These are phyloP conservation scores for Microplitis deprimator DNA, from an alignment of 2,888 invertebrate genomes.

Conservation along the genomic window DNA sequence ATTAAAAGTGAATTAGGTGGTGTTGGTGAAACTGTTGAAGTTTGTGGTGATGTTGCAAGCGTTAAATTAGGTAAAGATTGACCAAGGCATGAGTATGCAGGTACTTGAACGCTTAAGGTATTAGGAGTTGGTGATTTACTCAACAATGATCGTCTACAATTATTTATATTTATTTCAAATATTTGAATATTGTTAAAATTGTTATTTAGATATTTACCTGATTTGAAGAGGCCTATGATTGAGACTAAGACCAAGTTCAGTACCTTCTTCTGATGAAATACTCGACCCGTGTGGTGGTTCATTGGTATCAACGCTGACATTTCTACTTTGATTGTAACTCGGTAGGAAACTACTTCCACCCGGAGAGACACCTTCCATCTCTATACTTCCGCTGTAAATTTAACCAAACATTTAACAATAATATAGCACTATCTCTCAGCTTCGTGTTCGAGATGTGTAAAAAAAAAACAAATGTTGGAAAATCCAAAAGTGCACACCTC, in stretches of 20 bases:
- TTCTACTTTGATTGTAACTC: conserved; percentile 67
- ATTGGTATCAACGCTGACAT: conserved; percentile 71
- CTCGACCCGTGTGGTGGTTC: conserved; percentile 70
- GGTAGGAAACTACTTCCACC: conserved; percentile 67
- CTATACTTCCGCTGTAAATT: conserved; percentile 65
- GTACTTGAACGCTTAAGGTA: conserved; percentile 83
- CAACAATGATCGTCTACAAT: conserved; percentile 66
- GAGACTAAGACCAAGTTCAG: conserved; percentile 61
- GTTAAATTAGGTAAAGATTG: conserved; percentile 87
- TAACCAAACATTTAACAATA: background rate
- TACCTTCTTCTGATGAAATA: conserved; percentile 70
- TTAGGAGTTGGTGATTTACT: conserved; percentile 77
- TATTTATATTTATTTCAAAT: conserved; percentile 21
- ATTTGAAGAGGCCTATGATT: conserved; percentile 66
- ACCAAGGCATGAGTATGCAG: conserved; percentile 77
- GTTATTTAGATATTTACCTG: conserved; percentile 51
- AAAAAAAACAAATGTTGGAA: background rate
- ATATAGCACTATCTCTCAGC: too few species aligned
- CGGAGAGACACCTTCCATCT: conserved; percentile 70
- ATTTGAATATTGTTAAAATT: background rate
- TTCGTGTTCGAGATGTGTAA: too few species aligned
- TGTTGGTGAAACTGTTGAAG: conserved; percentile 69
- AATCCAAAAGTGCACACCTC: background rate
- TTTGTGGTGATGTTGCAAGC: conserved; percentile 69
- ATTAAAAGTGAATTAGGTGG: conserved; percentile 70